Conservation (phyloP, 2,113 vertebrate species). For the Pluvialis apricaria region DNA sequence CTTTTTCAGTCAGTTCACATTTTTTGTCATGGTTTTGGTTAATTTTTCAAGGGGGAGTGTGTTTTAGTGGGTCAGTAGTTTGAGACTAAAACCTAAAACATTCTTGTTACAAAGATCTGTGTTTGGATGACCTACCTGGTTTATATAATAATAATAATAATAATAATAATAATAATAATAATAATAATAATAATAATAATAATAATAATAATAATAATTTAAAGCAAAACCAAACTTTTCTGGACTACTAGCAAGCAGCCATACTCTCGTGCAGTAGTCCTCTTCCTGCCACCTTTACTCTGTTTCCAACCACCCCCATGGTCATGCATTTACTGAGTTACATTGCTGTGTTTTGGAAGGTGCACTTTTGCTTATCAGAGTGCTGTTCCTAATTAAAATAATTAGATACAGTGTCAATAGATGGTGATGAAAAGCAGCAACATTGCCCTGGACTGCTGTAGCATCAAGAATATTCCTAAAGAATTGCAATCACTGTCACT, state of each 20-base stretch:
- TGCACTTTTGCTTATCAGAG: not conserved
- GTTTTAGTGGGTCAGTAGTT: not conserved
- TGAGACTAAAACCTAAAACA: not conserved
- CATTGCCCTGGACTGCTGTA: fast-evolving
- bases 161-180: not conserved
- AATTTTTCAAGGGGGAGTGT: not conserved
- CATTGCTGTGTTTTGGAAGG: not conserved
- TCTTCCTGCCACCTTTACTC: not conserved
- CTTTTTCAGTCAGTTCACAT: not conserved
- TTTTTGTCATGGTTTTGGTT: not conserved
- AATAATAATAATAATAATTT: not conserved
- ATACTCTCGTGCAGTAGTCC: not conserved
- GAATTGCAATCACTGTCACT: not conserved
- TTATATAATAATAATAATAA: not conserved
- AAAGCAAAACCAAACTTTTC: not conserved
- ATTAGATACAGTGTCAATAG: not conserved
- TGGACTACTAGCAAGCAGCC: not conserved
- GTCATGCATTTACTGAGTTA: not conserved
- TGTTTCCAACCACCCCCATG: not conserved
- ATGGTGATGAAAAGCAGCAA: not conserved
- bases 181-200: not conserved
- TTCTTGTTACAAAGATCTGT: not conserved
- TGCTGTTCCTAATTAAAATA: not conserved
- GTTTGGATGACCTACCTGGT: not conserved
- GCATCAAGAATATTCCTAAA: not conserved